phyloP scores from a whole-genome alignment of 2,888 invertebrate genomes.

The Lithophane socia region DNA sequence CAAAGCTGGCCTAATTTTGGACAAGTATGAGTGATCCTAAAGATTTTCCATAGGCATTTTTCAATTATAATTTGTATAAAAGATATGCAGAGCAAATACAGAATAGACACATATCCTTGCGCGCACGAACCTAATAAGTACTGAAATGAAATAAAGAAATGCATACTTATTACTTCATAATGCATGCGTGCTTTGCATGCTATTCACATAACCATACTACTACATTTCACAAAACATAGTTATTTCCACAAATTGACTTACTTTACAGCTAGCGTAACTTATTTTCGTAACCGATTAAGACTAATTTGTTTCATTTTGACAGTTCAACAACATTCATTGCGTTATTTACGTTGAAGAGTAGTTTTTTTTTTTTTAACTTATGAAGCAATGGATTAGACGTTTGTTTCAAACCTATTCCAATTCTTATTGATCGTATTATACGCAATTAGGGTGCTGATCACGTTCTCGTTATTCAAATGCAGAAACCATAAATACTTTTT shows the following conservation, averaged over 20 bases:
- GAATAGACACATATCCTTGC: not conserved
- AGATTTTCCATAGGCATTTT: not conserved
- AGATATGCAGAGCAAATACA: not conserved
- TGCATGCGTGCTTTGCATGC: not conserved
- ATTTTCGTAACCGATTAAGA: too few relatives aligned
- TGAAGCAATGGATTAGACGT: too few relatives aligned
- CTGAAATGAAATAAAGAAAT: constrained; percentile 22
- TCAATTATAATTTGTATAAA: not conserved
- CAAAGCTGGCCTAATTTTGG: not conserved
- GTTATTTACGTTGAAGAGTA: too few relatives aligned
- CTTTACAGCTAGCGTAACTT: not conserved
- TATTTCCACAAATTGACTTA: not conserved
- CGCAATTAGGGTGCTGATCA: too few relatives aligned
- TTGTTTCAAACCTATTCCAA: too few relatives aligned
- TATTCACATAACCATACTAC: not conserved
- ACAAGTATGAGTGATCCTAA: not conserved
- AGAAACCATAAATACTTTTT: constrained; percentile 1
- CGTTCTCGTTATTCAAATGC: too few relatives aligned
- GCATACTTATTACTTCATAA: not conserved
- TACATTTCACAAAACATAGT: not conserved
- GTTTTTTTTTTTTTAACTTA: too few relatives aligned
- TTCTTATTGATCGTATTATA: too few relatives aligned
- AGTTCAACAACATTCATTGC: too few relatives aligned
- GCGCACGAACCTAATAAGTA: not conserved
- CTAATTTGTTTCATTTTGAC: too few relatives aligned